Base-by-base conservation (phyloP, 2,888 invertebrate species). In the Pristionchus maxplancki region DNA sequence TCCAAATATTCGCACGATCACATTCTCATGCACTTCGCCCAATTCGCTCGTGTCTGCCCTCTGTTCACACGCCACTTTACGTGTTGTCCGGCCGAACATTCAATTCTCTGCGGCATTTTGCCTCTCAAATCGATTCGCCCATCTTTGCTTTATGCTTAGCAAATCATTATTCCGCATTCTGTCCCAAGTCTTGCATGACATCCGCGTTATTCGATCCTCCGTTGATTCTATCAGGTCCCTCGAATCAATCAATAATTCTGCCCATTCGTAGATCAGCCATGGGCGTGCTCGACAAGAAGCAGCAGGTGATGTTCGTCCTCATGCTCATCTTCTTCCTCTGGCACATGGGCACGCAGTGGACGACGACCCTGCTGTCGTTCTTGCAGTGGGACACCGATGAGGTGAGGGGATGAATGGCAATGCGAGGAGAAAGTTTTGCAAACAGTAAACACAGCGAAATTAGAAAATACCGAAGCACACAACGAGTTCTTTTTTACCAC, bases 271-370 rank as follows among this genome's bases (percentile, higher is more conserved):
- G 44, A 13, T 34, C 58, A 74, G 13, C 53, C n/a, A 88, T 88
- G 88, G 78, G 78, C 44, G 81, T 62, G 86, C 74, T 92, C 78
- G 93, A 93, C 84, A 89, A 89, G 87, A 94, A 94, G 89, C 93
- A 94, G 88, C 90, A 90, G 84, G 93, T 93, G 48, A 91, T 94
- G 91, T 86, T 90, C 64, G 90, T 93, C 4, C 89, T 94, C 87
- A 94, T 93, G 90, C 90, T 94, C 44, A 94, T 94, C 84, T 95
- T 93, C 91, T 92, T 93, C 78, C 88, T 95, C 40, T 94, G 94
- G 94, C 94, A 94, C 90, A 91, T 94, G 85, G 94, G 93, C 17
- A 94, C 94, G 24, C 94, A 94, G 88, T 94, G 94, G 94, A 94
- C 94, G 24, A 93, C 93, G 44, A 94, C 94, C 3, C 90, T 94